Conservation (phyloP, 1,140 invertebrate genomes). For the Acyrthosiphon pisum region DNA sequence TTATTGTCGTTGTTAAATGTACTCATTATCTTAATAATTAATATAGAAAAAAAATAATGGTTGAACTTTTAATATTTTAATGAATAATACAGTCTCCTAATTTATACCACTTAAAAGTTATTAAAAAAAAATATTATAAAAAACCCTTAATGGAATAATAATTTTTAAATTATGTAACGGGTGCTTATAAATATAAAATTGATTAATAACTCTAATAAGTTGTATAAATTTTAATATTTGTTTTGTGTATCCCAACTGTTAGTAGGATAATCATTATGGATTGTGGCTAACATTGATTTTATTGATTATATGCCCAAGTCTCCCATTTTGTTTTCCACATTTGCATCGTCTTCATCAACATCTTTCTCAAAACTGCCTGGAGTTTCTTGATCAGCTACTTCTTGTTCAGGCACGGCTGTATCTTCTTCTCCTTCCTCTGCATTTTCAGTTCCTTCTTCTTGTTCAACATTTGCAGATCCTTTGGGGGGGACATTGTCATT, state of each 20-base stretch:
- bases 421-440: not conserved
- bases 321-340: not conserved
- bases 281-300: constrained; percentile 58
- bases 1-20: no score
- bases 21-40: not conserved
- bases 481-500: not conserved
- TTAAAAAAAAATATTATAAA: not conserved
- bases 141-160: not conserved
- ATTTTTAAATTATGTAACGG: not conserved
- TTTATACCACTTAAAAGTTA: not conserved
- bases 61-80: not conserved
- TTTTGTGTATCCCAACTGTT: not conserved
- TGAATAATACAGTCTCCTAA: not conserved
- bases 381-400: not conserved
- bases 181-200: not conserved
- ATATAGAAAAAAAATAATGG: not conserved
- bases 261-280: constrained; percentile 56
- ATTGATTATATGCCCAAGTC: constrained; percentile 58
- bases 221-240: not conserved
- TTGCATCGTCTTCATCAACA: not conserved
- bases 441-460: not conserved
- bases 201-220: not conserved
- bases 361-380: not conserved
- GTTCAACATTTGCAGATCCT: not conserved
- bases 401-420: not conserved